Base-by-base conservation (phyloP, 1,140 invertebrate species). In the Platyscapa corneri region DNA sequence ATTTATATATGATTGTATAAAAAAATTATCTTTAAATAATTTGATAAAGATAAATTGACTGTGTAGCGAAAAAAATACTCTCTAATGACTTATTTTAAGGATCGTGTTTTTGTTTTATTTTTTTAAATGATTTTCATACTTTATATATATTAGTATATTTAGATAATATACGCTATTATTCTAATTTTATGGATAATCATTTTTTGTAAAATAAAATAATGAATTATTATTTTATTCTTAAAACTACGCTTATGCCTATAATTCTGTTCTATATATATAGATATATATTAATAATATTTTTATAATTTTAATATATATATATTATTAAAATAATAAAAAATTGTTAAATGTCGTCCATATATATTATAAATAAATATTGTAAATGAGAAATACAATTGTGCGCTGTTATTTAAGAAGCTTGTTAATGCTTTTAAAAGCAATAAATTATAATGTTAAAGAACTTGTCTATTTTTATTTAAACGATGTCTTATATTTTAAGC, bases 391-490 rank as follows among this genome's bases (percentile, higher is more conserved):
- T 60, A 37, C 42, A 82, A n/a, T 64, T 82, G 46, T 82, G 27
- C 53, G 78, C 72, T 56, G 84, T 86, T 82, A 82, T 86, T 42
- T 85, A 75, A 82, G 32, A 82, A 56, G 84, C 80, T 86, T 86
- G 84, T 82, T 86, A 60, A 81, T 67, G 78, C 78, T 81, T 64
- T 23, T 53, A 32, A n/a, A 86, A 86, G 84, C 74, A 86, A 86
- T 86, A 86, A 85, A 86, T 77, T 76, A 37, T 77, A 82, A 82
- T 70, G 79, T 86, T 86, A 14, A 82, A 70, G 12, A 80, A 85
- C 5, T 49, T 67, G 20, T 32, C 32, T 81, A 23, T 16, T 64
- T 32, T 77, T 78, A 8, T 60, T 64, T 76, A 53, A 76, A 74
- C 20, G 42, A 2, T 74, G 16, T 20, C 20, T 42, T 23, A 70